Evolutionary conservation across 2,888 invertebrate genomes (phyloP), one percentile per base, ranked within the genome.

Genomic region (Ichneumon xanthorius): DNA sequence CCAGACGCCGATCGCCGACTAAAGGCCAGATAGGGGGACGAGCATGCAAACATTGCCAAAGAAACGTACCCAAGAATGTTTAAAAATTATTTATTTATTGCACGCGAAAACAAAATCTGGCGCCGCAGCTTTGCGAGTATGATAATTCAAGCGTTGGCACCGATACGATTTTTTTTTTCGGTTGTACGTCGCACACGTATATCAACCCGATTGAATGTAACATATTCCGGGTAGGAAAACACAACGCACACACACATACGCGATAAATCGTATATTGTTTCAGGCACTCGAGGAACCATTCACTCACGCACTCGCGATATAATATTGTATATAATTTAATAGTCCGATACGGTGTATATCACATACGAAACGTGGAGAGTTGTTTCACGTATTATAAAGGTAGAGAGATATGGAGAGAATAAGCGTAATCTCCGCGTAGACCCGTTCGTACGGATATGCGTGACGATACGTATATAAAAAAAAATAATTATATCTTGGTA

Each of bases 341-440:
- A 86, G 73, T 80, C 80, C 84, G 84, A 85, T 82, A 78, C 40
- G 16, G 45, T 73, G 73, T 86, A 83, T 87, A 87, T 87, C 87
- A 87, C 87, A 87, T 84, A 83, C 86, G 80, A 83, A 85, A 85
- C 87, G 81, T 83, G 82, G 82, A 85, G 53, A 78, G 50, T 79
- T 75, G 73, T 82, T 81, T 85, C 77, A 70, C 83, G 78, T 83
- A 80, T 80, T 63, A 73, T 61, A 67, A 80, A 72, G 55, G 77
- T 67, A 68, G 71, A 58, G 22, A 58, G 55, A 30, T 40, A 55
- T 40, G 65, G 50, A 70, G 40, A 53, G 9, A 76, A 77, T 73
- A 84, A 82, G 67, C 83, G 80, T 77, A 76, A 70, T 73, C 50
- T 72, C n/a, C 50, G 77, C 76, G 65, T 58, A 70, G 45, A 87